phyloP scores from a whole-genome alignment of 2,888 invertebrate genomes.

The Coenonympha arcania region DNA sequence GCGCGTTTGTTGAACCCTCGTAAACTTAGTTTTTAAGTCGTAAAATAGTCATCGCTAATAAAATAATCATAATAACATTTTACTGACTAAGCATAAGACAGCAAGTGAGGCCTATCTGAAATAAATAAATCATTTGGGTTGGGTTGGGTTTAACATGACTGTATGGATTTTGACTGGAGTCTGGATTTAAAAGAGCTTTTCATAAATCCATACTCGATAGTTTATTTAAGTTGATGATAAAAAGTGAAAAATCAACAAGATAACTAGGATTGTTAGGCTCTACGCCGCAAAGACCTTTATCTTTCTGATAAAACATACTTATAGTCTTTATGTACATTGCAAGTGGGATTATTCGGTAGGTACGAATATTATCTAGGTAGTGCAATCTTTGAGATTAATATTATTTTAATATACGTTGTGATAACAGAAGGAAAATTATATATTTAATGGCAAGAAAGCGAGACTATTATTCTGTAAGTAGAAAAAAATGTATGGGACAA shows the following conservation, averaged over 20 bases:
- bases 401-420: background rate
- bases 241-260: constrained; percentile 3
- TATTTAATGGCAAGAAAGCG: background rate
- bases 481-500: too few relatives aligned
- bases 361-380: constrained; percentile 5
- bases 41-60: too few relatives aligned
- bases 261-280: constrained; percentile 5
- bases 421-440: background rate
- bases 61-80: too few relatives aligned
- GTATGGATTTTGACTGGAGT: too few relatives aligned
- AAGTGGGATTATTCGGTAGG: constrained; percentile 3
- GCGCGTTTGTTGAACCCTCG: too few relatives aligned
- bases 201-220: background rate
- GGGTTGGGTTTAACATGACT: too few relatives aligned
- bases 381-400: constrained; percentile 9
- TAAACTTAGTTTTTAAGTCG: too few relatives aligned
- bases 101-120: too few relatives aligned
- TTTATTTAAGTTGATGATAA: constrained; percentile 4
- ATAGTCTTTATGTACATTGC: too few relatives aligned
- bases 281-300: constrained; percentile 15
- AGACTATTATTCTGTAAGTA: constrained; percentile 1
- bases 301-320: constrained; percentile 3
- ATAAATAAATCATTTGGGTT: too few relatives aligned
- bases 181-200: background rate
- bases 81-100: too few relatives aligned